phyloP scores from a whole-genome alignment of 35 echinoderm and acorn worm species.

The Ophiothrix spiculata region DNA sequence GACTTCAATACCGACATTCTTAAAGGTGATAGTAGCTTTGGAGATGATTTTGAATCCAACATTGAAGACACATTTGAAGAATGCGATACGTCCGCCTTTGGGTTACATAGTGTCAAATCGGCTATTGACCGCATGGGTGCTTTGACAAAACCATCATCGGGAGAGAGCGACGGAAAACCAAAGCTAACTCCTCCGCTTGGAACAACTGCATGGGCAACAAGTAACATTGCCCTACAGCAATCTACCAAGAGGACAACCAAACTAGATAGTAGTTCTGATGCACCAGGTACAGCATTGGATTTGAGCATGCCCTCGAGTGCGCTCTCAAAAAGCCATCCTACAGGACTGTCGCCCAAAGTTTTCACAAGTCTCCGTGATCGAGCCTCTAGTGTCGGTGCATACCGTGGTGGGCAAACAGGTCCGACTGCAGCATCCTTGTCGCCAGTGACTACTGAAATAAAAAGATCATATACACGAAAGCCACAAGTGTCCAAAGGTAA shows the following conservation, averaged over 20 bases:
- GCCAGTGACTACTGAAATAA: not conserved
- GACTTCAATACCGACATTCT: slow-evolving; percentile 43
- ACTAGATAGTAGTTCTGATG: not conserved
- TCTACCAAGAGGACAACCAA: not conserved
- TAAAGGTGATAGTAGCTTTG: slow-evolving; percentile 39
- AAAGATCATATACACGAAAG: not conserved
- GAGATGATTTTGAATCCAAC: slow-evolving; percentile 37
- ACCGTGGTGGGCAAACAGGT: not conserved
- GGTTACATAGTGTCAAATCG: slow-evolving; percentile 52
- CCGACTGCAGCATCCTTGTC: not conserved
- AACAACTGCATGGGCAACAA: not conserved
- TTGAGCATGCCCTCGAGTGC: slow-evolving; percentile 30
- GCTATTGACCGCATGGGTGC: slow-evolving; percentile 70
- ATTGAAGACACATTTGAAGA: slow-evolving; percentile 21
- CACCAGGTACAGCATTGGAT: slow-evolving; percentile 16
- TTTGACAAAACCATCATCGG: slow-evolving; percentile 22
- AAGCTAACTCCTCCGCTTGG: not conserved
- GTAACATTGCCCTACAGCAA: not conserved
- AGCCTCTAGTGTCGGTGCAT: not conserved
- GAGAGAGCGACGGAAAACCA: not conserved
- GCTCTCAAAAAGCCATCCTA: slow-evolving; percentile 20
- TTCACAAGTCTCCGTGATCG: not conserved
- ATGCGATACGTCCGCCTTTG: slow-evolving; percentile 42
- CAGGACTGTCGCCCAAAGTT: not conserved
- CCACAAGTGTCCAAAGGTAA: slow-evolving; percentile 79